Conservation (phyloP, 1,140 invertebrate species). For the Atta cephalotes region DNA sequence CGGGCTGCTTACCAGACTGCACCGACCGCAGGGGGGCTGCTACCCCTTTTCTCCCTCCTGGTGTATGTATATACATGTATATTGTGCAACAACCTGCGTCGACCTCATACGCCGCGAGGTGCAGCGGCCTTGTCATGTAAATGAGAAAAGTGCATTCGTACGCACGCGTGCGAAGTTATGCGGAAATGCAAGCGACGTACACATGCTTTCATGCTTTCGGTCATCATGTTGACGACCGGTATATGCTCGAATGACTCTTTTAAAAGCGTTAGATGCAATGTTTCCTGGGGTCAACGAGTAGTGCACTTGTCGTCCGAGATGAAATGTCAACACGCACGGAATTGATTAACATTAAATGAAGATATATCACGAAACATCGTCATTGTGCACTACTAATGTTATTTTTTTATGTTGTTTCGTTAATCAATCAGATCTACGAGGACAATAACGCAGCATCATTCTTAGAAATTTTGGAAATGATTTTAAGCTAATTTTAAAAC, state of each 20-base stretch:
- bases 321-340: not conserved
- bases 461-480: not conserved
- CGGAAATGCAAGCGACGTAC: slow-evolving; percentile 65
- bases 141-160: slow-evolving; percentile 76
- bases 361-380: not conserved
- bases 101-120: slow-evolving; percentile 70
- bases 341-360: not conserved
- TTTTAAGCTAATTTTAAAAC: not conserved
- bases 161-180: slow-evolving; percentile 52
- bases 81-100: slow-evolving; percentile 69
- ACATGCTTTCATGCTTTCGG: slow-evolving; percentile 37
- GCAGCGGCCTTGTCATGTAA: slow-evolving; percentile 76
- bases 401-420: not conserved
- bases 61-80: slow-evolving; percentile 19
- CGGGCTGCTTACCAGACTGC: slow-evolving; percentile 26
- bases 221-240: slow-evolving; percentile 42
- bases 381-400: not conserved
- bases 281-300: not conserved
- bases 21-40: slow-evolving; percentile 62
- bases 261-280: slow-evolving; percentile 35
- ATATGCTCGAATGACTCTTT: slow-evolving; percentile 48
- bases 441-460: not conserved
- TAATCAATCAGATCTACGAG: not conserved
- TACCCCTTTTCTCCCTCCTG: slow-evolving; percentile 46
- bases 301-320: not conserved